phyloP scores from a whole-genome alignment of 2,888 invertebrate species.

The Thymelicus acteon region DNA sequence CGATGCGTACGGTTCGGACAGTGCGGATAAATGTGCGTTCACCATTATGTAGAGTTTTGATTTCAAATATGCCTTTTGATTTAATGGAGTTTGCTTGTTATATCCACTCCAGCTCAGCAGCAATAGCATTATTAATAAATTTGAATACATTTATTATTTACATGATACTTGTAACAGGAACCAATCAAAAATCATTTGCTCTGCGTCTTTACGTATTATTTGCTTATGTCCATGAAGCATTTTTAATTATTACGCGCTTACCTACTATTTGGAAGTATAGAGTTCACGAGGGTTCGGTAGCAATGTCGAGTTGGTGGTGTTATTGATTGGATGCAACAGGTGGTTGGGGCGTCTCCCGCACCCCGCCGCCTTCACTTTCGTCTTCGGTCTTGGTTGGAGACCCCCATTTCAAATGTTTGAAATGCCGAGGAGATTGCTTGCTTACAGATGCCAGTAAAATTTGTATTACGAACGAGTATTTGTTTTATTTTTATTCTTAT shows the following conservation, averaged over 20 bases:
- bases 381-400: constrained; percentile 54
- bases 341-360: constrained; percentile 74
- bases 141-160: too few relatives aligned
- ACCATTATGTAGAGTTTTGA: too few relatives aligned
- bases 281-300: constrained; percentile 52
- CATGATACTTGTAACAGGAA: too few relatives aligned
- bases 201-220: too few relatives aligned
- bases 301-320: constrained; percentile 73
- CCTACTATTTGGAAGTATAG: constrained; percentile 11
- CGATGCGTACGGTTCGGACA: too few relatives aligned
- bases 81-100: too few relatives aligned
- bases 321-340: constrained; percentile 82
- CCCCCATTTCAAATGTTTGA: constrained; percentile 45
- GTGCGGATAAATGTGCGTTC: too few relatives aligned
- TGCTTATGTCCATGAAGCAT: not conserved
- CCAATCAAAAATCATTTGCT: too few relatives aligned
- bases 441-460: constrained; percentile 30
- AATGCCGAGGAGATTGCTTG: constrained; percentile 24
- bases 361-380: constrained; percentile 63
- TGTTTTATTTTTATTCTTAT: too few relatives aligned
- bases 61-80: too few relatives aligned
- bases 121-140: too few relatives aligned
- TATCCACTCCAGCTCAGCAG: too few relatives aligned
- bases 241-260: constrained; percentile 20
- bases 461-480: not conserved